Base-by-base conservation (phyloP, 2,888 invertebrate species). In the Lasioglossum villosulum region DNA sequence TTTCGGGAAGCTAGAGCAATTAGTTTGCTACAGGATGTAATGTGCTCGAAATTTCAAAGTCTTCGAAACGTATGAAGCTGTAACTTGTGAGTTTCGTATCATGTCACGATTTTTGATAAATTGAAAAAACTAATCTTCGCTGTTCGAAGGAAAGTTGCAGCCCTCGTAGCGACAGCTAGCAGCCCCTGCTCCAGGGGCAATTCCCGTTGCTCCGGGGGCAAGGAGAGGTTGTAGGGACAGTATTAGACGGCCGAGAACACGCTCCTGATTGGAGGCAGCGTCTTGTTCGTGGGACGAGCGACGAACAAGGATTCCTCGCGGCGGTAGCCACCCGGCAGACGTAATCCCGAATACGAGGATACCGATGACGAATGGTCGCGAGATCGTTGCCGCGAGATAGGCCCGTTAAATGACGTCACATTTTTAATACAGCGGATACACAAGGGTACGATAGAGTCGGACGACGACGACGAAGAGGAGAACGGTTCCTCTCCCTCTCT, bases 341-440 rank as follows among this genome's bases (percentile, higher is more conserved):
- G 85, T 86, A 87, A 88, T 91, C 89, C 90, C 86, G 86, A 90
- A 91, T 90, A 88, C 88, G 77, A 82, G 84, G 87, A 88, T 90
- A 85, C 86, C 82, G 91, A 91, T 91, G 92, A 90, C 91, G 89
- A 92, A 91, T 90, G 88, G 87, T 80, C 85, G 52, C 74, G 82
- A 91, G 90, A 91, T 91, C 45, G 83, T 77, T 70, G 83, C 80
- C 78, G 84, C 76, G 82, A 91, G 92, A 92, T 92, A 92, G 80
- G 87, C 42, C 83, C 86, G 86, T 92, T 92, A 91, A 93, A 93
- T 90, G 90, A 92, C 90, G 88, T 93, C 89, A 90, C 86, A 91
- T 93, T 93, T 92, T 92, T 92, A 92, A 91, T 91, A 91, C 90
- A 89, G 80, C 87, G 75, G 80, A 76, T 86, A 83, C 86, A 87